A percentile compares a stretch with the other conserved stretches of the same genome.
phyloP scores from a whole-genome alignment of 2,797 vertebrate species.

The Lutjanus argentimaculatus region DNA sequence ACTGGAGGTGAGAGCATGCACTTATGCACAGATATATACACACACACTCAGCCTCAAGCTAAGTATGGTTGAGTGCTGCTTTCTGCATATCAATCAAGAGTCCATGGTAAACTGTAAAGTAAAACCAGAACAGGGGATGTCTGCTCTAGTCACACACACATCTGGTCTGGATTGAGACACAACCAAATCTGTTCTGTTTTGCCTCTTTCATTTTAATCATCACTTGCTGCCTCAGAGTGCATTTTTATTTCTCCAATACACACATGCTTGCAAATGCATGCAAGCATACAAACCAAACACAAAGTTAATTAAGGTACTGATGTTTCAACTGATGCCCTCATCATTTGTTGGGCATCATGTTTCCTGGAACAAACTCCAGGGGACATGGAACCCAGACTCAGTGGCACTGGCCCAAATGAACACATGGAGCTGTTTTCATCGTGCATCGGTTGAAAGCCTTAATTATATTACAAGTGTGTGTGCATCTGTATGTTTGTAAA shows the following conservation, averaged over 20 bases:
- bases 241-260: slow-evolving; percentile 20
- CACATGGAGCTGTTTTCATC: slow-evolving; percentile 30
- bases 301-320: slow-evolving; percentile 16
- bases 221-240: slow-evolving; percentile 29
- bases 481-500: slow-evolving; percentile 12
- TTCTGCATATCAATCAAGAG: slow-evolving; percentile 54
- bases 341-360: not conserved
- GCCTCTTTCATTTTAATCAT: slow-evolving; percentile 55
- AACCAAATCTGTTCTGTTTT: slow-evolving; percentile 44
- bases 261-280: slow-evolving; percentile 20
- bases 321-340: slow-evolving; percentile 32
- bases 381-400: slow-evolving; percentile 37
- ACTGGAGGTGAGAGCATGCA: not conserved
- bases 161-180: slow-evolving; percentile 61
- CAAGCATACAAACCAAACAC: slow-evolving; percentile 18
- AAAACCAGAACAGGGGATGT: slow-evolving; percentile 59
- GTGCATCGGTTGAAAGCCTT: slow-evolving; percentile 18
- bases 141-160: slow-evolving; percentile 53
- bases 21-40: slow-evolving; percentile 2
- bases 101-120: slow-evolving; percentile 45
- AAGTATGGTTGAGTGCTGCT: slow-evolving; percentile 21
- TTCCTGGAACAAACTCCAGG: slow-evolving; percentile 41
- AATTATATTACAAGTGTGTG: slow-evolving; percentile 12
- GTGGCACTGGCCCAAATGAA: slow-evolving; percentile 39
- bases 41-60: slow-evolving; percentile 20